Conservation (phyloP, 1,140 invertebrate genomes). For the Paraescarpia echinospica region DNA sequence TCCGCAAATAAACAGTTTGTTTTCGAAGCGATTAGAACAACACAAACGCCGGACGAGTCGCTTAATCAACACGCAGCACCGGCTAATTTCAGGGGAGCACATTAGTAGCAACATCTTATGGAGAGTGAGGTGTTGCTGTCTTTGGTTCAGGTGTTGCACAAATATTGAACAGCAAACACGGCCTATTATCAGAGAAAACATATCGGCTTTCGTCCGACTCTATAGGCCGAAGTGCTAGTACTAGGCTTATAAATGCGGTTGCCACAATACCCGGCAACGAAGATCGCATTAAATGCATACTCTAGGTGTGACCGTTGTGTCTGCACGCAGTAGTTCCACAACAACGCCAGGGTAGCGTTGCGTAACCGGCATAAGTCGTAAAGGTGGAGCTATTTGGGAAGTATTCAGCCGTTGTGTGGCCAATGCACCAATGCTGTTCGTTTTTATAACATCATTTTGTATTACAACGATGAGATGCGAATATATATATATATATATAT, state of each 20-base stretch:
- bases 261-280: not conserved
- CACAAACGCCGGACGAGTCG: not conserved
- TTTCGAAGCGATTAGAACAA: not conserved
- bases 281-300: not conserved
- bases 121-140: not conserved
- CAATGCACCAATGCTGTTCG: not conserved
- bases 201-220: not conserved
- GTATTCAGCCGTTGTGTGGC: too few species aligned
- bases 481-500: constrained; percentile 18
- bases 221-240: not conserved
- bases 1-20: not conserved
- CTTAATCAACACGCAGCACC: not conserved
- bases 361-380: too few species aligned
- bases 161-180: not conserved
- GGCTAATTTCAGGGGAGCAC: not conserved
- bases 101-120: not conserved
- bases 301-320: not conserved
- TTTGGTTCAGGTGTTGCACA: not conserved
- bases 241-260: not conserved
- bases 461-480: too few species aligned
- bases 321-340: not conserved
- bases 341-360: too few species aligned
- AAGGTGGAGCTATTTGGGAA: too few species aligned
- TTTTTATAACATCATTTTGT: too few species aligned
- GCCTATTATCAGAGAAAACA: not conserved